Percentiles rank a stretch among this genome's conserved stretches.
These are phyloP conservation scores for Amniataba percoides DNA, from an alignment of 2,797 vertebrate species.

Conservation along the genomic window DNA sequence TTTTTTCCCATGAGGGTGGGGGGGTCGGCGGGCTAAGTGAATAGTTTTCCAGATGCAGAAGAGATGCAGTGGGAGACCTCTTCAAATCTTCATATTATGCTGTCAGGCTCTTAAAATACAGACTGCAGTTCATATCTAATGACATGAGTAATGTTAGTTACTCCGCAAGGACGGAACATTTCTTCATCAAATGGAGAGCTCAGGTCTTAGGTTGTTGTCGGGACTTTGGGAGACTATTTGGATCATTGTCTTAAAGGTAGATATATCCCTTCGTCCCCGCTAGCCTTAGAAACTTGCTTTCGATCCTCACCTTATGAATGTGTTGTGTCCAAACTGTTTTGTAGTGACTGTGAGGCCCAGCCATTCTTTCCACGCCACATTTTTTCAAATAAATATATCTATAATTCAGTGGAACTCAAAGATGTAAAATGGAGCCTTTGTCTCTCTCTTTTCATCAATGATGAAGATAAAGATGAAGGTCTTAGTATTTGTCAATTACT, in stretches of 20 bases:
- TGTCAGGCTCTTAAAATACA: constrained; percentile 14
- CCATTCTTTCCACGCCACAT: accelerated
- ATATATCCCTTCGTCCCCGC: background rate
- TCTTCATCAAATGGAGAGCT: constrained; percentile 2
- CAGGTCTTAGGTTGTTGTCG: background rate
- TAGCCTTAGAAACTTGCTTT: background rate
- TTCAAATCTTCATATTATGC: constrained; percentile 22
- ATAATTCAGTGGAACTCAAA: background rate
- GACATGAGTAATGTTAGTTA: background rate
- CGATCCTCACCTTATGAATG: background rate
- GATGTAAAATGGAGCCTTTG: constrained; percentile 1
- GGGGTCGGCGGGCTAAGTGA: constrained; percentile 1
- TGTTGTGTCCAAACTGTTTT: background rate
- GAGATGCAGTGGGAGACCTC: background rate
- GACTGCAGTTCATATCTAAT: background rate
- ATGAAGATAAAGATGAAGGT: background rate
- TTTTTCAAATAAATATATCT: background rate
- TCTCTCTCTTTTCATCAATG: background rate
- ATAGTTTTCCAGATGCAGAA: constrained; percentile 24
- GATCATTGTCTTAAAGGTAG: background rate
- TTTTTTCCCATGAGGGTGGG: background rate
- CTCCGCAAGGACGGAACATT: background rate
- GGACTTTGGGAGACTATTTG: background rate
- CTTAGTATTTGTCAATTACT: constrained; percentile 13
- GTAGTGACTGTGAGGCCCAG: background rate